Evolutionary conservation across 2,113 vertebrate genomes (phyloP), one percentile per base, ranked within the genome.

Genomic region (Tragelaphus scriptus): DNA sequence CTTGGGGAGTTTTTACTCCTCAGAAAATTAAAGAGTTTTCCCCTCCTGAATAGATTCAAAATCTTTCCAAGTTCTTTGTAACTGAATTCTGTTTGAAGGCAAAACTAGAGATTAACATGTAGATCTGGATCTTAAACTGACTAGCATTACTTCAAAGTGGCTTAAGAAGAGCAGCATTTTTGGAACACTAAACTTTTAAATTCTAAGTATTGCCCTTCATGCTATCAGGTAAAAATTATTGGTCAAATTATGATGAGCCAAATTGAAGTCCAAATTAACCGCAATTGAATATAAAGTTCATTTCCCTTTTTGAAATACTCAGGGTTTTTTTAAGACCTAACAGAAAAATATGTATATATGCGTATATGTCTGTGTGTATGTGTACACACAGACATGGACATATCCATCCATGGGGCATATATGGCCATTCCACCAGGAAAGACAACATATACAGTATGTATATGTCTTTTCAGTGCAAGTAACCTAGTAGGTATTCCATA

Each of bases 21-120:
- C 98, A 95, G 98, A 99, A 99, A 99, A 99, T 99, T 99, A 99
- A 99, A 99, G 98, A 98, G 98, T 99, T 98, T 98, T 98, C 98
- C 98, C 97, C 98, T 95, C 94, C 96, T 98, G 98, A 99, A 99
- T 99, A 98, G 98, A 98, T 88, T 98, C 97, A 98, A 98, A 98
- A 98, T 98, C 98, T 99, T 98, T 99, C 98, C 98, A 98, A 98
- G 98, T 96, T 99, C 99, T 99, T 99, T 99, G 99, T 99, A 98
- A 98, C 98, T 97, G 98, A 98, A 98, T 99, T 98, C 98, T 97
- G 93, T 99, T 99, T 99, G 98, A 99, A 99, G 98, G 98, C 97
- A 98, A 98, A 99, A 98, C 98, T 97, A 98, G 98, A 99, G 99
- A 99, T 99, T 99, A 99, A 98, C 97, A 98, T 40, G 85, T 98